Evolutionary conservation across 2,113 vertebrate species (phyloP).

Genomic region (Pachycephala philippinensis): DNA sequence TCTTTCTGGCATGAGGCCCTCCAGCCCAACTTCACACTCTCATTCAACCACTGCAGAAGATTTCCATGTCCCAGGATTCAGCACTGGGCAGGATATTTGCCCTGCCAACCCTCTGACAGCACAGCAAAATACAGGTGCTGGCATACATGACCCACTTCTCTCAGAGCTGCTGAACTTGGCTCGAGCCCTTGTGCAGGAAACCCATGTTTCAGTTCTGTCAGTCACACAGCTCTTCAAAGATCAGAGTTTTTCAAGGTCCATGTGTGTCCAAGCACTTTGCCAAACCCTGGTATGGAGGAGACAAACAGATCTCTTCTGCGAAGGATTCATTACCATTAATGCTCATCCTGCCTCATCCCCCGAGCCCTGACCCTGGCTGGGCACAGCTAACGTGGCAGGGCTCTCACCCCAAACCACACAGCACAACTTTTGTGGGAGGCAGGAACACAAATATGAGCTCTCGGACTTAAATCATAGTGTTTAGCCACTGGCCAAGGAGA

Average conservation of each 20-base stretch:
- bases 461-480: background rate
- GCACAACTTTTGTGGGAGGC: background rate
- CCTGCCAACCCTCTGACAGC: background rate
- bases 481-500: constrained; percentile 7
- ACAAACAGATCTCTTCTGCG: background rate
- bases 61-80: background rate
- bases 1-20: background rate
- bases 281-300: background rate
- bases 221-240: background rate
- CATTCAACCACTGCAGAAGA: background rate
- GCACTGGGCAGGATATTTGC: background rate
- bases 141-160: background rate
- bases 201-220: background rate
- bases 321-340: background rate
- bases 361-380: background rate
- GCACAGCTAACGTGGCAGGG: accelerated
- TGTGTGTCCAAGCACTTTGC: background rate
- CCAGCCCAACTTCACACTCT: background rate
- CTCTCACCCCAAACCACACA: background rate
- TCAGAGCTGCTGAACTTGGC: background rate
- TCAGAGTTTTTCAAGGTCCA: background rate
- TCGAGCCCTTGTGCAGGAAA: background rate
- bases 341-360: background rate
- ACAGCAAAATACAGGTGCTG: background rate
- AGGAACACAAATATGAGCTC: background rate